Evolutionary conservation across 1,140 invertebrate species (phyloP), one percentile per base, ranked within the genome.

Genomic region (Penaeus chinensis): DNA sequence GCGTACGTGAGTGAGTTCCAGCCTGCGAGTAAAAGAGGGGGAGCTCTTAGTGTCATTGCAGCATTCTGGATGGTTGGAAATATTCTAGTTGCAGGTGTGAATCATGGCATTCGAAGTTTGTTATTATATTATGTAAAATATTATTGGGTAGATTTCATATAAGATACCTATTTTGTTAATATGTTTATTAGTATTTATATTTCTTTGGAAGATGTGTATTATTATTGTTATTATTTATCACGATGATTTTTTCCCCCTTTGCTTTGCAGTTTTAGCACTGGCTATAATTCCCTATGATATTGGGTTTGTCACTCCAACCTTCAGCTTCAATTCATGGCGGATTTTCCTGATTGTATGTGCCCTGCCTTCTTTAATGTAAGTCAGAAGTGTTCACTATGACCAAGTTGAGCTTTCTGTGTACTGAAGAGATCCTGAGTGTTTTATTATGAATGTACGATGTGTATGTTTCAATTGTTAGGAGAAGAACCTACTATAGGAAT

Each of bases 1-100:
- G 97, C 97, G 3, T 98, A 98, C 92, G 98, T 98, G 93, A 96
- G 96, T 65, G 97, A 99, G 93, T 98, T 98, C 92, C 96, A 98
- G 92, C 96, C 97, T 32, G 97, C 97, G 93, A 93, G 95, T 65
- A 96, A 96, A 91, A 94, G 97, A 90, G 97, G 97, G 54, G 95
- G 96, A 61, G 98, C 98, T 96, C 93, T 98, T 85, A 97, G 96
- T 90, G 96, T 97, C 91, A 96, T 98, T 95, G 96, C 97, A 77
- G 96, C 96, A 65, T 98, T 98, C 92, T 98, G 97, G 97, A 97
- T 96, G 16, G 94, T 97, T 84, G 96, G 96, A 89, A 97, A 97
- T 92, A 93, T 97, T 77, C 96, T 97, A 91, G 96, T 97, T 24
- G 96, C 96, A 90, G 95, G 94, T 94, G 91, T 8, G 10, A 54